These are phyloP conservation scores for Rhipidura dahli DNA, from an alignment of 2,113 vertebrate genomes.

Conservation along the genomic window DNA sequence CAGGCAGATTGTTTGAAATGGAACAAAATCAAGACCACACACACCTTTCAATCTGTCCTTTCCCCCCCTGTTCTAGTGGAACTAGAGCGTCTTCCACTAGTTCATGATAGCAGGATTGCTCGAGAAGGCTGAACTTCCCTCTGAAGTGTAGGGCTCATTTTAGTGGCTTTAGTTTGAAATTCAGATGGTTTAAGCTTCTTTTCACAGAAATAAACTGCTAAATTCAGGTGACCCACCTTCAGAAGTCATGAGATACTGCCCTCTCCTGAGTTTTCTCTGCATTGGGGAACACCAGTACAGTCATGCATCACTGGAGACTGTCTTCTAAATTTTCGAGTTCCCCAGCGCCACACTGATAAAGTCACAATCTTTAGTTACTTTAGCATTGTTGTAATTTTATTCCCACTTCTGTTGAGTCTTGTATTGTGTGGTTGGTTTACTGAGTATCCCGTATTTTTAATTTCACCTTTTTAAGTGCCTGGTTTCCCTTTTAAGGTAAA, in stretches of 20 bases:
- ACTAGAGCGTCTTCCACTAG: not conserved
- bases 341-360: rapidly evolving
- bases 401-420: not conserved
- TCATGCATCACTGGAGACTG: not conserved
- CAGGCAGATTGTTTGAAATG: not conserved
- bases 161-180: not conserved
- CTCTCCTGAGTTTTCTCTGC: not conserved
- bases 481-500: not conserved
- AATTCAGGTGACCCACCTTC: not conserved
- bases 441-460: not conserved
- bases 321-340: not conserved
- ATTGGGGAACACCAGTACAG: not conserved
- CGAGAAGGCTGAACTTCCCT: not conserved
- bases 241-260: not conserved
- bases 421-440: not conserved
- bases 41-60: not conserved
- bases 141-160: not conserved
- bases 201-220: not conserved
- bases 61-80: not conserved
- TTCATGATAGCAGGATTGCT: not conserved
- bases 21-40: not conserved
- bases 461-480: not conserved
- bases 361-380: not conserved
- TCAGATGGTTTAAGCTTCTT: not conserved
- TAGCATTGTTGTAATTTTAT: not conserved